These are phyloP conservation scores for Helicoverpa armigera DNA, from an alignment of 1,140 invertebrate genomes.

Conservation along the genomic window DNA sequence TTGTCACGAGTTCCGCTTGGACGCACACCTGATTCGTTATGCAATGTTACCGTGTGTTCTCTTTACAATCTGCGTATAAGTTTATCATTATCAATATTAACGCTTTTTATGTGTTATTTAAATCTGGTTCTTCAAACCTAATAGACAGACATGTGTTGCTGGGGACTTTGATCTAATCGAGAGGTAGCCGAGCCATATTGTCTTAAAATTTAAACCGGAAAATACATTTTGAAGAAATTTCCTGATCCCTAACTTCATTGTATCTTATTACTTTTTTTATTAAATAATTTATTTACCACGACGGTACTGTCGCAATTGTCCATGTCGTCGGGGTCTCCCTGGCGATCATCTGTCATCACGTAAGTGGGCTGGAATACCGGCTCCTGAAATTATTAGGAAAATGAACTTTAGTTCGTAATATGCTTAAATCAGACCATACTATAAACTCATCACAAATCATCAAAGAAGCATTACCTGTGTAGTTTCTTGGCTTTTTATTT, in stretches of 20 bases:
- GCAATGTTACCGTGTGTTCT: not conserved
- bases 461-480: not conserved
- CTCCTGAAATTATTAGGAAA: conserved; percentile 61
- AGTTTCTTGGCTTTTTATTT: too few relatives aligned
- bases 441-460: too few relatives aligned
- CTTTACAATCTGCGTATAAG: not conserved
- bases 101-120: too few relatives aligned
- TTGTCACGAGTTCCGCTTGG: conserved; percentile 38
- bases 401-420: not conserved
- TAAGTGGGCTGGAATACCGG: conserved; percentile 57
- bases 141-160: not conserved
- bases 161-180: too few relatives aligned
- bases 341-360: conserved; percentile 60
- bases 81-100: too few relatives aligned
- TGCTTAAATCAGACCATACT: too few relatives aligned
- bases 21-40: conserved; percentile 5
- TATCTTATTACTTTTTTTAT: not conserved
- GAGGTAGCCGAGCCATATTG: too few relatives aligned
- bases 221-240: too few relatives aligned
- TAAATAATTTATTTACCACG: not conserved
- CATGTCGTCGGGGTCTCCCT: conserved; percentile 62
- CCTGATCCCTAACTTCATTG: too few relatives aligned
- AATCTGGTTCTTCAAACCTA: too few relatives aligned
- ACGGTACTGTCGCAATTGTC: conserved; percentile 66
- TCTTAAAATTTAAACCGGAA: too few relatives aligned